These are phyloP conservation scores for Halocaridina rubra DNA, from an alignment of 2,888 invertebrate species.

Conservation along the genomic window DNA sequence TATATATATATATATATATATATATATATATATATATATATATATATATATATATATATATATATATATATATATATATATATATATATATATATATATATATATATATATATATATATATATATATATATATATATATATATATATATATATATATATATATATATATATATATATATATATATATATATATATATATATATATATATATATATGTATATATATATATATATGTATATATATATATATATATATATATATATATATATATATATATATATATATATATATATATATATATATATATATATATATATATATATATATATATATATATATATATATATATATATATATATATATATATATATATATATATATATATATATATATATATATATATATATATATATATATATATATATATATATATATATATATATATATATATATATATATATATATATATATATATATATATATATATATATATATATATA, in stretches of 20 bases:
- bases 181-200: conserved; percentile 19
- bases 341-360: conserved; percentile 3
- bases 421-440: neutral
- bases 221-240: no score
- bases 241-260: conserved; percentile 4
- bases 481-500: neutral
- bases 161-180: conserved; percentile 23
- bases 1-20: no score
- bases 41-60: no score
- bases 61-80: no score
- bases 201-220: no score
- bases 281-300: conserved; percentile 4
- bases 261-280: conserved; percentile 5
- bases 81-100: no score
- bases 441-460: neutral
- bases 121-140: conserved; percentile 20
- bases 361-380: neutral
- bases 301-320: conserved; percentile 3
- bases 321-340: conserved; percentile 1
- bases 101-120: conserved; percentile 15
- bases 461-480: neutral
- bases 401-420: neutral
- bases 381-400: neutral
- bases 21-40: no score
- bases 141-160: conserved; percentile 16